phyloP scores from a whole-genome alignment of 64 coral and sea anemone species.

The Montipora cactus region DNA sequence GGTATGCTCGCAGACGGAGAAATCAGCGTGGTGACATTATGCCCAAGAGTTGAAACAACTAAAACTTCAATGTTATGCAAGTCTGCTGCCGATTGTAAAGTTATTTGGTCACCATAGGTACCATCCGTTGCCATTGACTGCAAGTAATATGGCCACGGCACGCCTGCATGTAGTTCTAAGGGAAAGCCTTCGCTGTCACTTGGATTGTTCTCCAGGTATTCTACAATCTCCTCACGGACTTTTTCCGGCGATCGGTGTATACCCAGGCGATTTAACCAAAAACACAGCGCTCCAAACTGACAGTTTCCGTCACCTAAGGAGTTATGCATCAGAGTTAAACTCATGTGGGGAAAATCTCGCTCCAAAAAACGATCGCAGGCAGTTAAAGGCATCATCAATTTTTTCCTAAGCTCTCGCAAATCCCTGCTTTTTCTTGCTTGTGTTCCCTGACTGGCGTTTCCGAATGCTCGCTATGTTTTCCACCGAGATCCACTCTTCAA shows the following conservation, averaged over 20 bases:
- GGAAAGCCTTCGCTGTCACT: neutral
- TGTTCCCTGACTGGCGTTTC: no score
- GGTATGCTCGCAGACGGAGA: neutral
- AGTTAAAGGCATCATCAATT: no score
- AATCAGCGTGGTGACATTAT: neutral
- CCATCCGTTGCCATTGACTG: slow-evolving; percentile 19
- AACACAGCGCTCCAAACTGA: no score
- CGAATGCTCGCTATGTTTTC: no score
- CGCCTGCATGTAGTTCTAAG: neutral
- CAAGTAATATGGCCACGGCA: slow-evolving; percentile 34
- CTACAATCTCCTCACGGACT: slow-evolving; percentile 4
- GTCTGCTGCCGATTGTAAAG: slow-evolving; percentile 29
- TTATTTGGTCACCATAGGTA: slow-evolving; percentile 65
- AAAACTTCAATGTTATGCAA: neutral
- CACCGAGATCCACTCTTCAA: no score
- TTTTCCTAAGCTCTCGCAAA: no score
- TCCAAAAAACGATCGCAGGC: no score
- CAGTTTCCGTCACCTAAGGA: neutral
- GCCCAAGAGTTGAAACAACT: slow-evolving; percentile 43
- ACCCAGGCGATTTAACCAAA: neutral
- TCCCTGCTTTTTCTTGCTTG: no score
- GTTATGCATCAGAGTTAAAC: neutral
- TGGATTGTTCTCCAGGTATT: neutral
- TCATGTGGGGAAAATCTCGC: no score
- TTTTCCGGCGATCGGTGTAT: slow-evolving; percentile 24